Evolutionary conservation across 2,113 vertebrate genomes (phyloP).

Genomic region (Vimba vimba): DNA sequence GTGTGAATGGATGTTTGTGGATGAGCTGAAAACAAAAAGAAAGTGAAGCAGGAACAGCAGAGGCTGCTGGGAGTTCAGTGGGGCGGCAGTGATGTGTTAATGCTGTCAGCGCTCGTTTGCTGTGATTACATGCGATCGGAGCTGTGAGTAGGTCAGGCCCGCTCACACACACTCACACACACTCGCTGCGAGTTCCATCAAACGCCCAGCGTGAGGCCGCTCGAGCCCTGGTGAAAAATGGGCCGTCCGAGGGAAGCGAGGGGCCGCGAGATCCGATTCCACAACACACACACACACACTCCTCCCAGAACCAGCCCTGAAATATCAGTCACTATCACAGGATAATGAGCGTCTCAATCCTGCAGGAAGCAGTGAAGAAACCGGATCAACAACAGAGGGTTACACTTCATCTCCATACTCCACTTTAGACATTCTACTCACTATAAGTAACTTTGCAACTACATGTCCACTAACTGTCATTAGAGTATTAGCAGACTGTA

Average conservation of each 20-base stretch:
- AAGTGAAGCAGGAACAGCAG: not conserved
- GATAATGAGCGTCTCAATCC: not conserved
- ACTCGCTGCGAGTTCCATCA: conserved; percentile 91
- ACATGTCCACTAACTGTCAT: too few species aligned
- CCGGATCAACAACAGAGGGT: not conserved
- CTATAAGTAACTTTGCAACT: too few species aligned
- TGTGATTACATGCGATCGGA: conserved; percentile 86
- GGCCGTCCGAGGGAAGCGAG: conserved; percentile 46
- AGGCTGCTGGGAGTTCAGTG: not conserved
- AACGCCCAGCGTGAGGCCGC: conserved; percentile 80
- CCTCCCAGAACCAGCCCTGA: not conserved
- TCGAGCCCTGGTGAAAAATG: conserved; percentile 61
- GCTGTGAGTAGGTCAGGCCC: conserved; percentile 81
- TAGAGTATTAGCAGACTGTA: too few species aligned
- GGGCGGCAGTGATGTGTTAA: conserved; percentile 55
- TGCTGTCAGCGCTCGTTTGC: conserved; percentile 82
- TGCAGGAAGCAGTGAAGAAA: not conserved
- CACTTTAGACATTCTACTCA: too few species aligned
- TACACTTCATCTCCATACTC: too few species aligned
- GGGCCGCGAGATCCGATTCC: conserved; percentile 39
- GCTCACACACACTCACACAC: conserved; percentile 81
- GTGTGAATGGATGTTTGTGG: conserved; percentile 21
- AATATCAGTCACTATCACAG: not conserved
- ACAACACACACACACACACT: not conserved
- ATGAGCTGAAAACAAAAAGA: conserved; percentile 5